Percentiles rank a stretch among this genome's conserved stretches.
phyloP scores from a whole-genome alignment of 2,888 invertebrate species.

The Teleogryllus oceanicus region DNA sequence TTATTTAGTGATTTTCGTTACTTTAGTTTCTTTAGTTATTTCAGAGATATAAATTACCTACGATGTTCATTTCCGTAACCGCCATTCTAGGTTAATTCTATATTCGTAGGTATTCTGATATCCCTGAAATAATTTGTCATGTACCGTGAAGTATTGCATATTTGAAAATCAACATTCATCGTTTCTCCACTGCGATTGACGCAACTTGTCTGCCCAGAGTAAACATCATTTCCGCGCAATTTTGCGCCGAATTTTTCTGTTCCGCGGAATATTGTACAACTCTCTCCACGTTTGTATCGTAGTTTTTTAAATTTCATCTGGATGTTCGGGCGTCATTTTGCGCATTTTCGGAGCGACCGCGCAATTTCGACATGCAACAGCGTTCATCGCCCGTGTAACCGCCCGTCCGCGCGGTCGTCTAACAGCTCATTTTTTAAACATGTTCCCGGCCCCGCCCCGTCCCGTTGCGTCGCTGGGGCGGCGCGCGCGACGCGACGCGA shows the following conservation, averaged over 20 bases:
- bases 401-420: neutral
- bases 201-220: neutral
- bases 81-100: too few relatives aligned
- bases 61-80: too few relatives aligned
- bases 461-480: too few relatives aligned
- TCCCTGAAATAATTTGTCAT: too few relatives aligned
- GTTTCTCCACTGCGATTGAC: neutral
- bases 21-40: too few relatives aligned
- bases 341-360: neutral
- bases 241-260: neutral
- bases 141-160: too few relatives aligned
- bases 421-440: constrained; percentile 3
- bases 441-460: neutral
- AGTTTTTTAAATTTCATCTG: constrained; percentile 3
- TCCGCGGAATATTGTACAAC: neutral
- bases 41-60: too few relatives aligned
- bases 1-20: too few relatives aligned
- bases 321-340: constrained; percentile 12
- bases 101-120: too few relatives aligned
- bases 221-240: constrained; percentile 1
- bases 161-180: neutral
- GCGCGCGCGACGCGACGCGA: too few relatives aligned
- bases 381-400: neutral
- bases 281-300: neutral
- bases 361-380: neutral